Conservation (phyloP, 2,888 invertebrate species). For the Pelosia muscerda region DNA sequence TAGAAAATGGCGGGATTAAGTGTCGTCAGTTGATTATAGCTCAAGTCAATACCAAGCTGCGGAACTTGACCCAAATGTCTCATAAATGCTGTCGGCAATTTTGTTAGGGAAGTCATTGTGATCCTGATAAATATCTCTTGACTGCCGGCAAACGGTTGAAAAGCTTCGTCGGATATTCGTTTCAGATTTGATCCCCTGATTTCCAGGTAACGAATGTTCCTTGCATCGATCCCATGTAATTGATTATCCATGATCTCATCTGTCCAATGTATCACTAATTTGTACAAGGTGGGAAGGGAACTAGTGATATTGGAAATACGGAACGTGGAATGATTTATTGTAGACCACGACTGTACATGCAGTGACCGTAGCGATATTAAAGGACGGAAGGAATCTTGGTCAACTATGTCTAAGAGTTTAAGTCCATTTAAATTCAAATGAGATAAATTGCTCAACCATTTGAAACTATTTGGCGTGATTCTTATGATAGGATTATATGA, state of each 20-base stretch:
- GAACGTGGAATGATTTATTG: conserved; percentile 89
- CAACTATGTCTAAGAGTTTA: conserved; percentile 90
- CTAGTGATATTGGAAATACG: conserved; percentile 91
- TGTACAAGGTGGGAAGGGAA: conserved; percentile 91
- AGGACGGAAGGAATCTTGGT: conserved; percentile 91
- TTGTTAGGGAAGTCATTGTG: conserved; percentile 91
- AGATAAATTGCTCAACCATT: conserved; percentile 90
- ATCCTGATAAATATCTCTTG: conserved; percentile 93
- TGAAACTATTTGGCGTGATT: conserved; percentile 90
- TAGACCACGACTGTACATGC: conserved; percentile 91
- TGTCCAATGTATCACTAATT: conserved; percentile 91
- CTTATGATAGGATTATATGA: conserved; percentile 94
- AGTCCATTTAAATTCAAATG: conserved; percentile 92
- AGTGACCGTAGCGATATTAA: conserved; percentile 90
- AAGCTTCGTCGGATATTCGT: conserved; percentile 92
- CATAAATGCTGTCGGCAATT: conserved; percentile 93
- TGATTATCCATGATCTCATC: conserved; percentile 92
- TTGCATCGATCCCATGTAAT: conserved; percentile 91
- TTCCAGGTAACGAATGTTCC: conserved; percentile 92
- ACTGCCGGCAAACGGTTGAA: conserved; percentile 90
- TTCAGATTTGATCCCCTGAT: conserved; percentile 92
- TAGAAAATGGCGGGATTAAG: conserved; percentile 95
- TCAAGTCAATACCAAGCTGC: conserved; percentile 93
- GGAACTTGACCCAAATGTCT: conserved; percentile 92
- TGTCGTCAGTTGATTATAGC: conserved; percentile 92